These are phyloP conservation scores for Pachyramphus minor DNA, from an alignment of 2,113 vertebrate species.

Conservation along the genomic window DNA sequence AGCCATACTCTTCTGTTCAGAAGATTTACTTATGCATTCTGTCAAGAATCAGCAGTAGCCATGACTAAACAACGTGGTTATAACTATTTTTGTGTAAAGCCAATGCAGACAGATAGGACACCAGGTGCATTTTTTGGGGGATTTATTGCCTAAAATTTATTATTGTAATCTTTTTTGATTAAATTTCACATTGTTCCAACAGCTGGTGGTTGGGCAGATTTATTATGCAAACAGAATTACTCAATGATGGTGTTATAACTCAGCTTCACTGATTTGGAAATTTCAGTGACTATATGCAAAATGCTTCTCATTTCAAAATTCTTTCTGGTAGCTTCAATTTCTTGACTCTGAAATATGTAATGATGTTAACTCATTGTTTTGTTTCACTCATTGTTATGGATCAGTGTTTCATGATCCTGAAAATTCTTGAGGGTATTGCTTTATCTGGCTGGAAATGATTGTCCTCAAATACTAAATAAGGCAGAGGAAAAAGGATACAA, in stretches of 20 bases:
- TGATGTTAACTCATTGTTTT: not conserved
- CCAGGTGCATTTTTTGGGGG: not conserved
- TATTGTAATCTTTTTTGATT: not conserved
- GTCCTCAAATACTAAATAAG: not conserved
- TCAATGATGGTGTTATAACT: not conserved
- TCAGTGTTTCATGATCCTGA: not conserved
- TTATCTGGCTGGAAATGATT: not conserved
- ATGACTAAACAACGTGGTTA: not conserved
- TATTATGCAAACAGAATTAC: not conserved
- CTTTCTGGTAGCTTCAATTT: not conserved
- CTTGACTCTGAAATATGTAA: not conserved
- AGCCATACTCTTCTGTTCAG: not conserved
- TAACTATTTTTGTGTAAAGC: not conserved
- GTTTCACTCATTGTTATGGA: not conserved
- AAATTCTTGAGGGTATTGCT: not conserved
- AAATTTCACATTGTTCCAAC: not conserved
- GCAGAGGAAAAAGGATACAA: not conserved
- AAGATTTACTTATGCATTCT: not conserved
- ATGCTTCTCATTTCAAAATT: not conserved
- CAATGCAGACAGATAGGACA: not conserved
- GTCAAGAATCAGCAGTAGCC: not conserved
- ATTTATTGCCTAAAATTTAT: slow-evolving; percentile 1
- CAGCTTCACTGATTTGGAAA: not conserved
- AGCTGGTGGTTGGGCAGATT: not conserved
- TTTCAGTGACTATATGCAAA: not conserved